Evolutionary conservation across 2,888 invertebrate species (phyloP).

Genomic region (Polylopha cassiicola): DNA sequence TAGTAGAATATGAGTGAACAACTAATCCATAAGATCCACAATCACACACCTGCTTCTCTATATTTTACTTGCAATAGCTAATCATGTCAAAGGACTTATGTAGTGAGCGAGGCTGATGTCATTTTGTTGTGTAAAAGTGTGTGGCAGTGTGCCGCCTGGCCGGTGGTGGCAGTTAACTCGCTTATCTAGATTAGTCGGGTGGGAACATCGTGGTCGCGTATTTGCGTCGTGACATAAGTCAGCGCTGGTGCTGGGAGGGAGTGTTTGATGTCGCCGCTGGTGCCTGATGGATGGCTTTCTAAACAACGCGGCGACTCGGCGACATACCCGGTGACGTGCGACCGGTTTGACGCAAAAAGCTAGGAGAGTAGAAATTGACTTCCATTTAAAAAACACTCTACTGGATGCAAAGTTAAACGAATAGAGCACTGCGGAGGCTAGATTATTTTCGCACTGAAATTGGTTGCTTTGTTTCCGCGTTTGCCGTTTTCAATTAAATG

Average conservation of each 20-base stretch:
- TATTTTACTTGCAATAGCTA: constrained; percentile 3
- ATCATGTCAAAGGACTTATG: neutral
- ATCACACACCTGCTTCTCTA: constrained; percentile 1
- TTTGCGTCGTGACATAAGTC: constrained; percentile 47
- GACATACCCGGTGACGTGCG: constrained; percentile 22
- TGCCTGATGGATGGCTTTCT: constrained; percentile 73
- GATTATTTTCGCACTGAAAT: no score
- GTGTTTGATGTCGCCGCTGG: constrained; percentile 61
- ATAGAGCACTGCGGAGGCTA: no score
- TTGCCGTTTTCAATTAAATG: no score
- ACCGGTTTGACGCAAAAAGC: constrained; percentile 50
- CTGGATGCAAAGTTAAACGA: no score
- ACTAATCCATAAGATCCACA: no score
- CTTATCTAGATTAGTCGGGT: constrained; percentile 26
- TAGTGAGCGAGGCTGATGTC: constrained; percentile 20
- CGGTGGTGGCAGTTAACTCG: constrained; percentile 25
- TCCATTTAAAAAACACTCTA: constrained; percentile 60
- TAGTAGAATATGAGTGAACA: no score
- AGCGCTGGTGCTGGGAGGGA: constrained; percentile 30
- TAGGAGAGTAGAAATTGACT: constrained; percentile 62
- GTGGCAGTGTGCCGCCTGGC: constrained; percentile 28
- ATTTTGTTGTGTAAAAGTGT: constrained; percentile 29
- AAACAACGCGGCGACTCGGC: constrained; percentile 56
- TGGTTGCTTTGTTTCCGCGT: no score
- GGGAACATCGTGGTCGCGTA: constrained; percentile 27